Evolutionary conservation across 1,140 invertebrate genomes (phyloP).

Genomic region (Doryteuthis pealeii): DNA sequence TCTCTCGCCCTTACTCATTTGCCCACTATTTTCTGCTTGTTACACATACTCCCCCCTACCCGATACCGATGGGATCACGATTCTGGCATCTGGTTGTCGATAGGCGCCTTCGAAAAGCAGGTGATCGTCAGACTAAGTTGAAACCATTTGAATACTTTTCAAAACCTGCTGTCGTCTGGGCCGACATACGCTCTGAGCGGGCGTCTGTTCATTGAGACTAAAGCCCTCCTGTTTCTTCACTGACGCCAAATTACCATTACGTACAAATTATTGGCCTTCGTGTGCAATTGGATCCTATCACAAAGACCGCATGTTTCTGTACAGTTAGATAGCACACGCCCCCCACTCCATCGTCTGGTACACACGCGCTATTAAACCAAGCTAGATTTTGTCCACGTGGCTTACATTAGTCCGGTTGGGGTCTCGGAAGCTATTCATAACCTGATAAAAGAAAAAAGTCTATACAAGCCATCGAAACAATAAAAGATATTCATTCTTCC

Average conservation of each 20-base stretch:
- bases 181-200: not conserved
- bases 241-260: conserved; percentile 15
- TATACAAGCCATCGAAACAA: conserved; percentile 6
- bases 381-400: conserved; percentile 9
- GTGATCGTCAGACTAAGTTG: conserved; percentile 1
- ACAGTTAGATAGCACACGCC: not conserved
- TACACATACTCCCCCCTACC: not conserved
- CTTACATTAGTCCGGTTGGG: conserved; percentile 4
- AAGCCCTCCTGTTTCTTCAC: conserved; percentile 5
- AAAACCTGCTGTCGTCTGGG: conserved; percentile 6
- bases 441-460: conserved; percentile 12
- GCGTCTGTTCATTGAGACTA: not conserved
- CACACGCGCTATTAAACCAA: conserved; percentile 16
- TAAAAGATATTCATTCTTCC: conserved; percentile 6
- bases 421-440: conserved; percentile 4
- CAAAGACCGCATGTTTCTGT: conserved; percentile 12
- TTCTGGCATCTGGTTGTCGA: conserved; percentile 6
- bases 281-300: conserved; percentile 15
- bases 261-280: conserved; percentile 14
- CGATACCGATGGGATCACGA: conserved; percentile 9
- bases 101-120: not conserved
- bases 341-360: not conserved
- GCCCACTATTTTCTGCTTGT: not conserved
- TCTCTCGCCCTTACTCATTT: not conserved
- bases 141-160: conserved; percentile 11